Percentiles rank a stretch among this genome's conserved stretches.
phyloP scores from a whole-genome alignment of 2,888 invertebrate genomes.

The Andrena camellia region DNA sequence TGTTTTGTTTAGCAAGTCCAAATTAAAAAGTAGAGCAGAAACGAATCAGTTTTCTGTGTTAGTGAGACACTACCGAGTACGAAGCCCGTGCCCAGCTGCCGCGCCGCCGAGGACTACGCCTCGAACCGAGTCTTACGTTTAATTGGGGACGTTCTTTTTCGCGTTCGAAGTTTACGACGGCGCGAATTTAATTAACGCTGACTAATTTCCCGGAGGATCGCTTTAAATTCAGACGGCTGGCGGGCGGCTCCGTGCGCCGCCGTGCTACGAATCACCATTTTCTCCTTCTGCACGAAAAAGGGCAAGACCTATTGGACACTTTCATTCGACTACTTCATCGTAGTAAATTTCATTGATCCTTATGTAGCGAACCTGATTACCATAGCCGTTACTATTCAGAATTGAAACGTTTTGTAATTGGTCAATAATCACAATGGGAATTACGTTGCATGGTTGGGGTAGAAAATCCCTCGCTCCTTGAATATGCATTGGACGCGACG shows the following conservation, averaged over 20 bases:
- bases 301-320: constrained; percentile 9
- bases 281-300: background rate
- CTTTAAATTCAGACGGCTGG: background rate
- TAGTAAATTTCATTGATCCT: no score
- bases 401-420: background rate
- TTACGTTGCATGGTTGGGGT: background rate
- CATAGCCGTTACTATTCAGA: no score
- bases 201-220: constrained; percentile 30
- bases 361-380: no score
- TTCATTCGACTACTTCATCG: background rate
- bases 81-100: constrained; percentile 39
- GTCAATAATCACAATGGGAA: background rate
- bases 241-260: background rate
- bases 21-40: constrained; percentile 86
- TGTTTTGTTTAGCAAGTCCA: constrained; percentile 86
- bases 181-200: constrained; percentile 50
- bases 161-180: constrained; percentile 24
- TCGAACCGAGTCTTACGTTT: constrained; percentile 26
- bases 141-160: constrained; percentile 21
- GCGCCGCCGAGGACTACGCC: background rate
- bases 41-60: constrained; percentile 85
- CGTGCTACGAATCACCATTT: background rate
- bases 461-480: background rate
- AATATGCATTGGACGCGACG: background rate
- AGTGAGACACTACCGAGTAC: constrained; percentile 77